Percentiles rank a stretch among this genome's conserved stretches.
phyloP scores from a whole-genome alignment of 2,888 invertebrate genomes.

The Amphipyra berbera region DNA sequence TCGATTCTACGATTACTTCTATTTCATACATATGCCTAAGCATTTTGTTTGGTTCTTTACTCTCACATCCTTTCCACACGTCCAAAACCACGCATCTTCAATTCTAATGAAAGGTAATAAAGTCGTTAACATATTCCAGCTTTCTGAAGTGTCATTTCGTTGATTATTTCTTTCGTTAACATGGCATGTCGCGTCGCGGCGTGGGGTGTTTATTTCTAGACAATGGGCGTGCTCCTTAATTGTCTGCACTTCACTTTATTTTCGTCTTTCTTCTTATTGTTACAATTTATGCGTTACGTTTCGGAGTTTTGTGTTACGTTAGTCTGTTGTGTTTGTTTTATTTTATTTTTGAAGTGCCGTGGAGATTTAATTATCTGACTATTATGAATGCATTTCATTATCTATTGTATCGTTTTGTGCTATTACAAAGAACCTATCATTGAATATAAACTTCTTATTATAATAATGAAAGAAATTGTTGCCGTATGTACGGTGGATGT shows the following conservation, averaged over 20 bases:
- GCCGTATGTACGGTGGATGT: not conserved
- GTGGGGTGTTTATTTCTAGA: constrained; percentile 67
- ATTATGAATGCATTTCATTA: constrained; percentile 14
- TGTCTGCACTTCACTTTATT: constrained; percentile 69
- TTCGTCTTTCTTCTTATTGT: constrained; percentile 60
- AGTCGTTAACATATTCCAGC: constrained; percentile 49
- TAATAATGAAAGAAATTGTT: not conserved
- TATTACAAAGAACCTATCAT: not conserved
- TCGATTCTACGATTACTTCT: not conserved
- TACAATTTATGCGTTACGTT: constrained; percentile 58
- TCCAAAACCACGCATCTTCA: constrained; percentile 28
- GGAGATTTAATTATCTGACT: constrained; percentile 37
- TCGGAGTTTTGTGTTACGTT: constrained; percentile 58
- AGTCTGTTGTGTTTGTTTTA: constrained; percentile 42
- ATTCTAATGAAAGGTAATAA: constrained; percentile 46
- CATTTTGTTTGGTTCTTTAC: not conserved
- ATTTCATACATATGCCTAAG: not conserved
- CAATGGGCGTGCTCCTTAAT: constrained; percentile 71
- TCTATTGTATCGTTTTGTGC: constrained; percentile 1
- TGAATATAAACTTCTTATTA: not conserved
- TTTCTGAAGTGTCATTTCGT: constrained; percentile 54
- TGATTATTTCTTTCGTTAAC: constrained; percentile 60
- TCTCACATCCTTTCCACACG: constrained; percentile 23
- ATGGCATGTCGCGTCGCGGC: constrained; percentile 53
- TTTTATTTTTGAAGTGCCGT: constrained; percentile 41